phyloP scores from a whole-genome alignment of 92 coral and sea anemone species.

The Actinostola sp. region DNA sequence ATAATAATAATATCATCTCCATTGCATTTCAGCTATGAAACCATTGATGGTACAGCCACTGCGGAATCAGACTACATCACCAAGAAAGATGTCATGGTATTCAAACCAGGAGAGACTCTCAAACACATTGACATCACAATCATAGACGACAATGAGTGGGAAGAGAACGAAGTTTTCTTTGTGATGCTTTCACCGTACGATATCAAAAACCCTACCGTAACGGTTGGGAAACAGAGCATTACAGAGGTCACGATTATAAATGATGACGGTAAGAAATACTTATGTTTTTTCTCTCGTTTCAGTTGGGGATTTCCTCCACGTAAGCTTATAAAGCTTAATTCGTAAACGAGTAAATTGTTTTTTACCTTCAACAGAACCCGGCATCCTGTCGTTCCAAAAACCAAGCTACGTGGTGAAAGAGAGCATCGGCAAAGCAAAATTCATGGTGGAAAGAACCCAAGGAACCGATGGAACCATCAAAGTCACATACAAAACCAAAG shows the following conservation, averaged over 20 bases:
- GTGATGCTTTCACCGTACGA: conserved; percentile 80
- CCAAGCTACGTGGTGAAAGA: conserved; percentile 94
- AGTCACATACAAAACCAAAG: conserved; percentile 82
- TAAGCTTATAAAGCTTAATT: background rate
- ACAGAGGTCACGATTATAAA: conserved; percentile 94
- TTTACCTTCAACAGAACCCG: conserved; percentile 70
- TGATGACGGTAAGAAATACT: conserved; percentile 80
- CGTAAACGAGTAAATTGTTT: background rate
- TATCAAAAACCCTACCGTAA: conserved; percentile 66
- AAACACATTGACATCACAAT: conserved; percentile 88
- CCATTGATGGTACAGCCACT: conserved; percentile 91
- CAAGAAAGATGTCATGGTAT: conserved; percentile 86
- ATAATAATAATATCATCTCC: background rate
- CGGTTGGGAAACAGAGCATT: conserved; percentile 81
- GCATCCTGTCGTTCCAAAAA: conserved; percentile 83
- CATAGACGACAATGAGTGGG: conserved; percentile 98
- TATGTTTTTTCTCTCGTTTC: no score
- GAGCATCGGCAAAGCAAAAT: conserved; percentile 83
- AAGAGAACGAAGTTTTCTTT: conserved; percentile 95
- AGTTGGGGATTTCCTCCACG: no score
- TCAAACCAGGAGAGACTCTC: conserved; percentile 88
- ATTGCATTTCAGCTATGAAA: conserved; percentile 70
- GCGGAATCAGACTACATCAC: conserved; percentile 80
- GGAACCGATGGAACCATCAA: conserved; percentile 90
- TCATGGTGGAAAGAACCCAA: conserved; percentile 81